Base-by-base conservation (phyloP, 2,888 invertebrate species). In the Ophioninae sp. region DNA sequence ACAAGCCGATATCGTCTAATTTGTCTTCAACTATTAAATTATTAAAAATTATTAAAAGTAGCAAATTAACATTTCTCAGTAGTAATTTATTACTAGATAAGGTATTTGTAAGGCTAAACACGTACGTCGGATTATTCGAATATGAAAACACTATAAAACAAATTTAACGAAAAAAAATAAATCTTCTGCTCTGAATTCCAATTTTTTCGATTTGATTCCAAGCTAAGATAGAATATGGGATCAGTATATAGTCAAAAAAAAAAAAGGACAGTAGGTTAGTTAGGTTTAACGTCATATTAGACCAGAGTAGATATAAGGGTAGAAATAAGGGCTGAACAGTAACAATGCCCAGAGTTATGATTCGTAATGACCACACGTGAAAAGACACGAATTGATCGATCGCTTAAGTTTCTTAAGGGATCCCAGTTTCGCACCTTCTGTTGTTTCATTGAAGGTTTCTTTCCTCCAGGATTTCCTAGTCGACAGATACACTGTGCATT, bases 381-480 rank as follows among this genome's bases (percentile, higher is more conserved):
- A 68, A 85, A 79, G 75, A 72, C 59, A 1, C 63, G 80, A 74
- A 86, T 88, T 90, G 91, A 91, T 91, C 89, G 89, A 90, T 89
- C 86, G 87, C 64, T 64, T 39, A 30, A 63, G 23, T 67, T 72
- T 61, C 39, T 37, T 71, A 67, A 84, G 69, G 71, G 68, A 65
- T 56, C 61, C 44, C 69, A 59, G 64, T 56, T 64, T 79, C 79
- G 81, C 68, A 63, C 79, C 77, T 74, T 83, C 82, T 77, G 76
- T 82, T 68, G 74, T 78, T 75, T 82, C 73, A 67, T 78, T 82
- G 83, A 85, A 78, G 83, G 82, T 86, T n/a, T n/a, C 82, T 87
- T 82, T 88, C 86, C 87, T 83, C 86, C 87, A 90, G 88, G 86
- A 86, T 86, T 87, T 86, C 88, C 87, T 84, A 81, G 87, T 86